Percentiles rank a stretch among this genome's conserved stretches.
These are phyloP conservation scores for Illadopsis cleaveri DNA, from an alignment of 2,113 vertebrate genomes.

Conservation along the genomic window DNA sequence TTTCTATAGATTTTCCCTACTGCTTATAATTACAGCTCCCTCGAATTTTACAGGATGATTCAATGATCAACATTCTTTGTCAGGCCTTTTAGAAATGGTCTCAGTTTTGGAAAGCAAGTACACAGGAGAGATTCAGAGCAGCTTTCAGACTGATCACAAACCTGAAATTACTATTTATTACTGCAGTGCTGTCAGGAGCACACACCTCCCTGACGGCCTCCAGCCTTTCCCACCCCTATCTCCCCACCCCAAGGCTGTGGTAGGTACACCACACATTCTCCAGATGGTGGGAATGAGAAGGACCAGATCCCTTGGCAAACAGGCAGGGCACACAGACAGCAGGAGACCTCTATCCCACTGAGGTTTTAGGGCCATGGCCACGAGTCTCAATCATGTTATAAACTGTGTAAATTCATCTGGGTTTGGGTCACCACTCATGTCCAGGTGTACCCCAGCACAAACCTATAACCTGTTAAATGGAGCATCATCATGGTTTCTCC, in stretches of 20 bases:
- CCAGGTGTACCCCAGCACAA: neutral
- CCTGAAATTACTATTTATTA: neutral
- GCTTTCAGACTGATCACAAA: neutral
- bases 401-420: neutral
- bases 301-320: neutral
- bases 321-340: neutral
- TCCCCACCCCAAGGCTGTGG: neutral
- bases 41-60: neutral
- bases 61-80: neutral
- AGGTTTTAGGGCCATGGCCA: neutral
- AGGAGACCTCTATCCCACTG: neutral
- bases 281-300: neutral
- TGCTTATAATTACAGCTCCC: neutral
- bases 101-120: neutral
- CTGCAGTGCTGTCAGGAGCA: neutral
- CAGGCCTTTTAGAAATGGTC: neutral
- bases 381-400: neutral
- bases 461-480: neutral
- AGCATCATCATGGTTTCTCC: neutral
- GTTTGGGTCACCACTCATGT: rapidly evolving
- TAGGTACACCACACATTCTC: neutral
- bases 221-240: neutral
- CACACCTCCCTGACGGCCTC: neutral
- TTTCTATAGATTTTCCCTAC: constrained; percentile 12
- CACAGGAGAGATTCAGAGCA: neutral